Conservation (phyloP, 2,797 vertebrate genomes). For the Tragelaphus eurycerus region DNA sequence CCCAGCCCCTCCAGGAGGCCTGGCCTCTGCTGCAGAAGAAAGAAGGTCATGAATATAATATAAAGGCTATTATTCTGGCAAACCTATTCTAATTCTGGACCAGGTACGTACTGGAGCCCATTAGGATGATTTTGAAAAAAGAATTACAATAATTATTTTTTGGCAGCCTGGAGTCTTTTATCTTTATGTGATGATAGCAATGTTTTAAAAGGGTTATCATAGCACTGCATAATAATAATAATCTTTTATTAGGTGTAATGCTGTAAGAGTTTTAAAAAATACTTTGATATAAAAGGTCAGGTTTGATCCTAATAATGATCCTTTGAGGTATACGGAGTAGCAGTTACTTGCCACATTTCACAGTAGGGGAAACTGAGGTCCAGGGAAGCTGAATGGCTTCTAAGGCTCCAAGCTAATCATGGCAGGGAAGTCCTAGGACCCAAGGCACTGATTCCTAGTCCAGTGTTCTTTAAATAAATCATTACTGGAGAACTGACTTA, state of each 20-base stretch:
- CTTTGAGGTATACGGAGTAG: neutral
- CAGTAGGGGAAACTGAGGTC: slow-evolving; percentile 22
- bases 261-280: neutral
- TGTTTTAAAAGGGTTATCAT: slow-evolving; percentile 41
- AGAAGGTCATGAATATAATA: neutral
- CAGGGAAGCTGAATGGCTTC: neutral
- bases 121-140: slow-evolving; percentile 18
- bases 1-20: neutral
- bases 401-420: neutral
- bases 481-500: neutral
- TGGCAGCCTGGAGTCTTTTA: slow-evolving; percentile 51
- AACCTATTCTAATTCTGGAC: neutral
- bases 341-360: neutral
- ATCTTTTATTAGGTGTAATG: neutral
- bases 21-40: neutral
- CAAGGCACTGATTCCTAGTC: neutral
- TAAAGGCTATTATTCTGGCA: neutral
- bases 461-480: neutral
- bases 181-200: slow-evolving; percentile 47
- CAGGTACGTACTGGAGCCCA: neutral
- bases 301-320: neutral
- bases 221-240: neutral
- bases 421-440: neutral
- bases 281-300: slow-evolving; percentile 21
- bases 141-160: slow-evolving; percentile 53